Evolutionary conservation across 2,888 invertebrate genomes (phyloP).

Genomic region (Pomacea canaliculata): DNA sequence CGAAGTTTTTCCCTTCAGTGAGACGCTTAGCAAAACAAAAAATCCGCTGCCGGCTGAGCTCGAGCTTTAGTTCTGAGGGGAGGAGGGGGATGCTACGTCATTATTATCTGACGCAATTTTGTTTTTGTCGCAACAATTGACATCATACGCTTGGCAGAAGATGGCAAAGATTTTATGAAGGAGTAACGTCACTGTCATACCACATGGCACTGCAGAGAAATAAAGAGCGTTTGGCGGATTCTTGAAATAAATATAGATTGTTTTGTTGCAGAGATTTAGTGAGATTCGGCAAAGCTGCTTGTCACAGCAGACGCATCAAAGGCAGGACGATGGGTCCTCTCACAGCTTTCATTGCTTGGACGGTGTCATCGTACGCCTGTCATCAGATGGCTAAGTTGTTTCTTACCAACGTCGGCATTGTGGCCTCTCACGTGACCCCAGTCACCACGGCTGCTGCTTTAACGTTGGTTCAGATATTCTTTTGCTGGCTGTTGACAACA

Average conservation of each 20-base stretch:
- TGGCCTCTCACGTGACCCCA: not conserved
- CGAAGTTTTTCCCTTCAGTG: no score
- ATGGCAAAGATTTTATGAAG: not conserved
- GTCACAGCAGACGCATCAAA: no score
- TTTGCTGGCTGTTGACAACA: slow-evolving; percentile 1
- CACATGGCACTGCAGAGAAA: slow-evolving; percentile 41
- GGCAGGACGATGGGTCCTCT: not conserved
- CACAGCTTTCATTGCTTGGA: slow-evolving; percentile 35
- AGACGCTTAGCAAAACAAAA: no score
- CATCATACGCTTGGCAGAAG: no score
- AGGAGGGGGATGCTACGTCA: no score
- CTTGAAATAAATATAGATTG: slow-evolving; percentile 29
- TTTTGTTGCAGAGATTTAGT: not conserved
- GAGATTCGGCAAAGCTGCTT: no score
- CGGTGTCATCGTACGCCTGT: slow-evolving; percentile 38
- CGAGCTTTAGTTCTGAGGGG: no score
- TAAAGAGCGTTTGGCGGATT: slow-evolving; percentile 35
- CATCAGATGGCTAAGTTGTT: slow-evolving; percentile 32
- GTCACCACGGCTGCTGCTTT: not conserved
- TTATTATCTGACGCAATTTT: no score
- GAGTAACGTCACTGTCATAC: slow-evolving; percentile 35
- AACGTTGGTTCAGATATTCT: not conserved
- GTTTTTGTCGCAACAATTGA: no score
- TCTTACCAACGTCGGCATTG: not conserved
- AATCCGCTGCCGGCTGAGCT: no score